These are phyloP conservation scores for Buphagus erythrorhynchus DNA, from an alignment of 2,797 vertebrate species.

Conservation along the genomic window DNA sequence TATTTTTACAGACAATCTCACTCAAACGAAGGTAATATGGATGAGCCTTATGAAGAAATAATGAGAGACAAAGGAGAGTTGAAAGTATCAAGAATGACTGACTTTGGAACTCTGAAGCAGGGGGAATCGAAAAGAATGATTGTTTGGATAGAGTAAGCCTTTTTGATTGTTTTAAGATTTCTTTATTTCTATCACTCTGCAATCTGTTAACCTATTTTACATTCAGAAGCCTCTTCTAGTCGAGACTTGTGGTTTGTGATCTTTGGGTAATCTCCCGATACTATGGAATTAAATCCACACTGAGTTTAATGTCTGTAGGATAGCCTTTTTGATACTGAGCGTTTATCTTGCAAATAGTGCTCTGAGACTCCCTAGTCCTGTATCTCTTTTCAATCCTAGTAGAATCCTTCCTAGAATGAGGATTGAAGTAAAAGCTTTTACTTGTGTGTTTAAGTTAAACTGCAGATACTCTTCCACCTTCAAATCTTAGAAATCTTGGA, in stretches of 20 bases:
- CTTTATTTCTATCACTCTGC: background rate
- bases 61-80: conserved; percentile 86
- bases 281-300: background rate
- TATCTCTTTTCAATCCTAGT: background rate
- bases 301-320: background rate
- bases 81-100: conserved; percentile 80
- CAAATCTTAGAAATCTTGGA: background rate
- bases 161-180: background rate
- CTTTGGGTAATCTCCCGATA: background rate
- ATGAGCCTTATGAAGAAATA: conserved; percentile 66
- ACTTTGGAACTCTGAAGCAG: conserved; percentile 85
- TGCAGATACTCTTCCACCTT: background rate
- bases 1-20: background rate
- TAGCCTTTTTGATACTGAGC: background rate
- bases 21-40: background rate
- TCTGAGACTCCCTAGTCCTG: background rate
- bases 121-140: conserved; percentile 78
- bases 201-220: background rate
- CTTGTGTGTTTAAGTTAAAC: background rate
- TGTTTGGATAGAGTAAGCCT: conserved; percentile 90
- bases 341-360: background rate
- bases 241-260: background rate
- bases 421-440: background rate
- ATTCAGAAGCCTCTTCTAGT: background rate
- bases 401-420: background rate